A percentile compares a stretch with the other conserved stretches of the same genome.
Evolutionary conservation across 2,888 invertebrate species (phyloP).

Genomic region (Parnassius glacialis): DNA sequence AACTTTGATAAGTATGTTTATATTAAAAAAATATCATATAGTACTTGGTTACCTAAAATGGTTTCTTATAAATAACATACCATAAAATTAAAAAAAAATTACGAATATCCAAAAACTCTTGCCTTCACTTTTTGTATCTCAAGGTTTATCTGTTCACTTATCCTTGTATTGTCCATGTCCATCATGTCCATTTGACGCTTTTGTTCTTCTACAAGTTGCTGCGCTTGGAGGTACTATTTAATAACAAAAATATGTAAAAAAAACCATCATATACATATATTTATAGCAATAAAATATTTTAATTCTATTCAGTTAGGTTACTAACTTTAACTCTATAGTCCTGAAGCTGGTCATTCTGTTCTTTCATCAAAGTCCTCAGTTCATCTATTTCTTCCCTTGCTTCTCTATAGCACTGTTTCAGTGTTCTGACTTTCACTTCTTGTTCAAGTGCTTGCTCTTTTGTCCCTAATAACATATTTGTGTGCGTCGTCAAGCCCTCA

Average conservation of each 20-base stretch:
- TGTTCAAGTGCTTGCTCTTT: conserved; percentile 83
- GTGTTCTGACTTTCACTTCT: conserved; percentile 66
- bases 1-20: too few species aligned
- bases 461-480: conserved; percentile 70
- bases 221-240: conserved; percentile 82
- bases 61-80: too few species aligned
- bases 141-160: conserved; percentile 85
- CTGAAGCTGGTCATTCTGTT: conserved; percentile 84
- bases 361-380: conserved; percentile 81
- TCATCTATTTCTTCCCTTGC: conserved; percentile 81
- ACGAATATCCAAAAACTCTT: conserved; percentile 4
- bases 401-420: conserved; percentile 82
- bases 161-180: conserved; percentile 86
- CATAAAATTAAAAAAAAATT: too few species aligned
- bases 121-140: conserved; percentile 86
- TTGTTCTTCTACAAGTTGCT: conserved; percentile 86
- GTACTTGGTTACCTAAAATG: too few species aligned
- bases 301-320: neutral
- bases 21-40: too few species aligned
- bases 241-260: conserved; percentile 2
- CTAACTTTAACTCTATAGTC: conserved; percentile 84
- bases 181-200: conserved; percentile 84
- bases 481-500: conserved; percentile 54
- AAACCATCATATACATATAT: neutral
- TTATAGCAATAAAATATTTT: neutral